Base-by-base conservation (phyloP, 1,140 invertebrate species). In the Neuroterus valhalla region DNA sequence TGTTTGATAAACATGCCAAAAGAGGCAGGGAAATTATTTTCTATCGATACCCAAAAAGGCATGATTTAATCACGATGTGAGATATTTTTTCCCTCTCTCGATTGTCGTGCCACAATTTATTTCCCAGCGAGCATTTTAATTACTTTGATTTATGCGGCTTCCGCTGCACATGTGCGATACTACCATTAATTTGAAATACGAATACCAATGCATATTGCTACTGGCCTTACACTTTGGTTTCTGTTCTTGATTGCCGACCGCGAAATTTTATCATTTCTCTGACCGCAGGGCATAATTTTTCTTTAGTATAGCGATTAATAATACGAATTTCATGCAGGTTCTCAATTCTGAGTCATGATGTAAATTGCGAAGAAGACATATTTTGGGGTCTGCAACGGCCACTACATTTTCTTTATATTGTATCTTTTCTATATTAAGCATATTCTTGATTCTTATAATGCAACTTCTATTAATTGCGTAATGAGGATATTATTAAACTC, bases 51-150 rank as follows among this genome's bases (percentile, higher is more conserved):
- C 31, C 3, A n/a, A 15, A 26, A 55, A n/a, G 46, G 15, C 26
- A 23, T 55, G 23, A 21, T 62, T 62, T 62, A 62, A 62, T 62
- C 55, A 48, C 17, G 1, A 17, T 1, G 46, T 8, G 1, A 21
- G 31, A 11, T 52, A 8, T 52, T 52, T 52, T 52, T 23, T 21
- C 21, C 2, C 23, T 31, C 31, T 62, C 12, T 62, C 26, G 55
- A 38, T 70, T 72, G 75, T 72, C 71, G 21, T 48, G 44, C 38
- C 14, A 46, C 67, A 68, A 75, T 78, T 75, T 78, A 75, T 78
- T 72, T 67, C 48, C 52, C 70, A 48, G 77, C 68, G 62, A 74
- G 74, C 73, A 78, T 78, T 78, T 78, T 78, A 78, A 78, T 73
- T 75, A 75, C 74, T n/a, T 71, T 75, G 77, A 75, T 78, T 78